Evolutionary conservation across 2,797 vertebrate genomes (phyloP), one percentile per base, ranked within the genome.

Genomic region (Siniperca obscura): DNA sequence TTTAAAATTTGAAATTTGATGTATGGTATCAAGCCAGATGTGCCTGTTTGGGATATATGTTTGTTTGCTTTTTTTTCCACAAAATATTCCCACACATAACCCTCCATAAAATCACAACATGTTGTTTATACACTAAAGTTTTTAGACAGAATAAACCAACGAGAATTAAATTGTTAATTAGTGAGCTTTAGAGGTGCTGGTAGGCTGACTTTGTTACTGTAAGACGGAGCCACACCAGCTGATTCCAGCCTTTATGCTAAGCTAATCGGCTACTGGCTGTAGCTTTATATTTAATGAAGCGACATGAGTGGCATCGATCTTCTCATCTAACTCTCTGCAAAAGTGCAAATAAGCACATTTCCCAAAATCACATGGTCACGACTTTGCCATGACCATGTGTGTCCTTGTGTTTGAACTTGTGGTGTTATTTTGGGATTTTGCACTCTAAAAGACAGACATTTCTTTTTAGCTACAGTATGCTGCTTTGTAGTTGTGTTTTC

Each of bases 101-200:
- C 42, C 22, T 38, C 25, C 7, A 55, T 36, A 27, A 50, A 36
- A 17, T 30, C 38, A 42, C 2, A 22, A 52, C 8, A 25, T 21
- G 5, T 5, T 56, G 25, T 40, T 70, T 22, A 30, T 44, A 56
- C 4, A 55, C 7, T 9, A 0, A n/a, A 13, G 34, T 19, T 40
- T 27, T 36, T 65, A n/a, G 44, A 67, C 19, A 53, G 57, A 78
- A 56, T 70, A 71, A 77, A 74, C 40, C 21, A 70, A 50, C 3
- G 4, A 56, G 22, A 40, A 14, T 13, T 48, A 13, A n/a, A 2
- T 1, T 12, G 25, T 57, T 69, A 30, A 38, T 74, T 40, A n/a
- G 34, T 44, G 22, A 65, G 40, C 34, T 74, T 65, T 21, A 69
- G 12, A 52, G 14, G 40, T 34, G 36, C 17, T 27, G 9, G 14